Evolutionary conservation across 2,113 vertebrate genomes (phyloP), one percentile per base, ranked within the genome.

Genomic region (Trogon melanurus): DNA sequence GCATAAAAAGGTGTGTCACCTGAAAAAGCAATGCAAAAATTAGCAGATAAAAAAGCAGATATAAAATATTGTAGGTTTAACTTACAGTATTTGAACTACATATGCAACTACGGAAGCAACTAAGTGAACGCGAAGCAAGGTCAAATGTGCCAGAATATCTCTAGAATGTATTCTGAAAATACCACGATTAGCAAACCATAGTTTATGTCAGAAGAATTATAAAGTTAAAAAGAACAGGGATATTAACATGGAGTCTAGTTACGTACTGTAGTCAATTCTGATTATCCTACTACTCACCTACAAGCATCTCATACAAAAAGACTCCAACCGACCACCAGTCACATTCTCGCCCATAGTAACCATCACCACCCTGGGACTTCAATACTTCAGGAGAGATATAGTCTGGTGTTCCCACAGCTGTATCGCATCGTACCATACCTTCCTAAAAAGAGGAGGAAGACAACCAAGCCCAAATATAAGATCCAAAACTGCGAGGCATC

Each of bases 241-340:
- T 88, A 80, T 90, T 71, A 58, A 51, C 11, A 66, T 11, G 11
- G 54, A 84, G 13, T 9, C 48, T 22, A 54, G 9, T 23, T 41
- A 51, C 66, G 27, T 11, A 81, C 6, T 17, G 6, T 3, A 73
- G 12, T 30, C 41, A 53, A 8, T 69, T 91, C 26, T 41, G 14
- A 67, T 58, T 44, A 85, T 74, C 58, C 25, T 73, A 54, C 93
- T 90, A 98, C 99, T 99, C 95, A 99, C 99, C 99, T 50, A 99
- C 99, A 67, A 99, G 99, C 99, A 99, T 99, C 97, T 99, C 99
- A 93, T 99, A 99, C 66, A 99, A 97, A 97, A 99, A 99, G 72
- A 99, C 99, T 44, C 99, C 99, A 93, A 99, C 99, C 27, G 99
- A 99, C 99, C 99, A 99, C 99, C 99, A 99, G 98, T 99, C 99